Conservation (phyloP, 2,888 invertebrate species). For the Scrobipalpa costella region DNA sequence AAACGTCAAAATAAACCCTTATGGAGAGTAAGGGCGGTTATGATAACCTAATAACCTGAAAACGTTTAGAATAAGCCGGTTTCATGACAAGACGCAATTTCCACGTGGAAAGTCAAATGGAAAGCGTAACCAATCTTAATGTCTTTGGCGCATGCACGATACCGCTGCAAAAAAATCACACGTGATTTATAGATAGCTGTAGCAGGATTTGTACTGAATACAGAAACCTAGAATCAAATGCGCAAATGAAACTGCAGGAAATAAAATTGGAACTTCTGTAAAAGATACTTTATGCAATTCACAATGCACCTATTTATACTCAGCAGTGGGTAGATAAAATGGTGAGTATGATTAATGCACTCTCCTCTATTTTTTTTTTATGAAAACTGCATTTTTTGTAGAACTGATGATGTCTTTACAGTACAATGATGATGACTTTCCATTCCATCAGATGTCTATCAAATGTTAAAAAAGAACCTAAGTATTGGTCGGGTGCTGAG, state of each 20-base stretch:
- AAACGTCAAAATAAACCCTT: slow-evolving; percentile 50
- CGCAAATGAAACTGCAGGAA: not conserved
- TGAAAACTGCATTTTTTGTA: too few species aligned
- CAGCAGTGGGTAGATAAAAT: too few species aligned
- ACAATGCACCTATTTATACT: too few species aligned
- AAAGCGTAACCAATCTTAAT: slow-evolving; percentile 76
- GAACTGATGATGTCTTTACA: too few species aligned
- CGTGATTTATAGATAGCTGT: slow-evolving; percentile 41
- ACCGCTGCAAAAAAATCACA: slow-evolving; percentile 62
- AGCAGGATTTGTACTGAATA: not conserved
- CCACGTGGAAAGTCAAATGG: slow-evolving; percentile 72
- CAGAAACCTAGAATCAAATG: not conserved
- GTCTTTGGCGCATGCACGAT: slow-evolving; percentile 69
- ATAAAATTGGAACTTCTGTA: not conserved
- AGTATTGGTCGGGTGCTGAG: too few species aligned
- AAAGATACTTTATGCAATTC: too few species aligned
- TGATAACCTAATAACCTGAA: slow-evolving; percentile 73
- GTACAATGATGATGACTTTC: too few species aligned
- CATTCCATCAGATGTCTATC: too few species aligned
- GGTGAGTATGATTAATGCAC: too few species aligned
- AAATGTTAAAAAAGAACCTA: too few species aligned
- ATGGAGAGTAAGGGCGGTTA: slow-evolving; percentile 49
- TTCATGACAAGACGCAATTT: slow-evolving; percentile 78
- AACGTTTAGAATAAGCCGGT: slow-evolving; percentile 58
- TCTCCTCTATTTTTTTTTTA: too few species aligned